Evolutionary conservation across 2,113 vertebrate genomes (phyloP), one percentile per base, ranked within the genome.

Genomic region (Odocoileus hemionus): DNA sequence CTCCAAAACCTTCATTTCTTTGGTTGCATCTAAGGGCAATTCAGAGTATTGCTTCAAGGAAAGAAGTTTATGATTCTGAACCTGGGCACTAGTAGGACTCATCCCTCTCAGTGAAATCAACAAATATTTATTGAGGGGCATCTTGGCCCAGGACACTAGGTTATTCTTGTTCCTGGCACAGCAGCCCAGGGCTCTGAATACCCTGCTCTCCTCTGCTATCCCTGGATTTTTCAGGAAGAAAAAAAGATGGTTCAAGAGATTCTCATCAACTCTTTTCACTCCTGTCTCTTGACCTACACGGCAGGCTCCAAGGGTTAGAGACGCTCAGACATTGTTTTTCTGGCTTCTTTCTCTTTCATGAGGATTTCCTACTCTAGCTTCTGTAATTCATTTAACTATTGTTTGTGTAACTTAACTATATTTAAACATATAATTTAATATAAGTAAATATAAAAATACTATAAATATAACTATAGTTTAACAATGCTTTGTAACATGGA

Each of bases 391-490:
- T 80, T 97, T 83, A 97, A 88, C 47, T 74, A 64, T 54, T 92
- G 84, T 88, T 95, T 95, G 57, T 86, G 47, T 64, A 79, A 87
- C 36, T 80, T 92, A 89, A 92, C 88, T 95, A 80, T 85, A 55
- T 84, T 90, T 95, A 94, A 85, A 60, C 26, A 58, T 85, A 60
- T 21, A 90, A 85, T 90, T 79, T 74, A 95, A 90, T 83, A 74
- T 43, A 96, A 94, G 58, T 47, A 89, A 87, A 84, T 54, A 85
- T 30, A 90, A 94, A 96, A 96, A 90, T 82, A 52, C 47, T 93
- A 83, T 74, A 92, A 86, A 95, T 85, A 58, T 28, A 84, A 95
- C 45, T 96, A n/a, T 57, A 97, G 83, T 70, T 91, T 89, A 94
- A 86, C 74, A 93, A 28, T 76, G 45, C 85, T 94, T 96, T 89